Conservation (phyloP, 2,888 invertebrate genomes). For the Myopa testacea region DNA sequence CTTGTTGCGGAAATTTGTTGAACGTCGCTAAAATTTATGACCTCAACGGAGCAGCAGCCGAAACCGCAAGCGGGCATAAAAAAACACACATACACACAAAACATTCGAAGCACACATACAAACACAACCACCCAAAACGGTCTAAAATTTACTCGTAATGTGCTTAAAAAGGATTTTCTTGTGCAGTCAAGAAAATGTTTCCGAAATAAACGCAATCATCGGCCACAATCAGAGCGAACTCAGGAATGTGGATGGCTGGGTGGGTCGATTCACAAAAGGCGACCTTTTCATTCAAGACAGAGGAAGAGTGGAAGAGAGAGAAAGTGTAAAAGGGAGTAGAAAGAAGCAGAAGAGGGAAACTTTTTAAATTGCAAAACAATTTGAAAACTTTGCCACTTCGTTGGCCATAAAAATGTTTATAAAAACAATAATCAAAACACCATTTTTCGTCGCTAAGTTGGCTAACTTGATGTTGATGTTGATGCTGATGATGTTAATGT, state of each 20-base stretch:
- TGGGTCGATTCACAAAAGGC: no score
- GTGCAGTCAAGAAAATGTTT: conserved; percentile 24
- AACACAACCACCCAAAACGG: not conserved
- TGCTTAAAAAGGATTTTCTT: conserved; percentile 11
- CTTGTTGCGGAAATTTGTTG: conserved; percentile 68
- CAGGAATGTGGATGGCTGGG: no score
- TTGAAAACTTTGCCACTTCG: conserved; percentile 47
- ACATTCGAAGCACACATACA: not conserved
- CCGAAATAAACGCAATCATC: conserved; percentile 24
- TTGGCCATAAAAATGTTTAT: not conserved
- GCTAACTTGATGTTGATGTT: conserved; percentile 7
- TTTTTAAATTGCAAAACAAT: conserved; percentile 44
- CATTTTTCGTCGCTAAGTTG: conserved; percentile 49
- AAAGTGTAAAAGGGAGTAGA: not conserved
- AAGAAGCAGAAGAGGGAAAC: conserved; percentile 28
- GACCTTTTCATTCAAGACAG: no score
- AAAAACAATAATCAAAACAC: conserved; percentile 47
- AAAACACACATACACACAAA: not conserved
- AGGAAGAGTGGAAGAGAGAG: not conserved
- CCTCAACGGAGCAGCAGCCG: conserved; percentile 49
- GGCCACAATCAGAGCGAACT: not conserved
- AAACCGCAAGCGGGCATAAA: conserved; percentile 38
- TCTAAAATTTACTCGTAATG: not conserved
- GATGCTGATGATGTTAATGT: not conserved
- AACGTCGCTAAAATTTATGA: conserved; percentile 67